Base-by-base conservation (phyloP, 2,113 vertebrate species). In the Rynchops niger region DNA sequence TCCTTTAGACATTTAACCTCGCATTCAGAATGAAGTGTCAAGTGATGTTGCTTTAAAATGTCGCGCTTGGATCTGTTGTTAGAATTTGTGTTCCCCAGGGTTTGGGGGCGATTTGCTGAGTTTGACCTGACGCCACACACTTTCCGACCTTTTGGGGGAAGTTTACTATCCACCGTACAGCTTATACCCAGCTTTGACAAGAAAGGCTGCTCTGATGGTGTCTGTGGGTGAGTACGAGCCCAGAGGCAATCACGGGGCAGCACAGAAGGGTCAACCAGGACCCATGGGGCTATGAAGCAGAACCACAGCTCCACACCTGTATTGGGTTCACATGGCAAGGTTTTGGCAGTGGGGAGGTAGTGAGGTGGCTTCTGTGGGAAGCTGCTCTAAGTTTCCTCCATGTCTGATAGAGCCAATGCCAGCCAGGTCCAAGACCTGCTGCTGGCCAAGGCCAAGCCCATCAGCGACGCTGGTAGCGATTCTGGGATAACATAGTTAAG, bases 381-480 rank as follows among this genome's bases (percentile, higher is more conserved):
- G 26, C 32, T 81, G 32, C 22, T 26, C 6, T 40, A 30, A 67
- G 34, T 22, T 65, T 55, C 29, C 23, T 9, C 29, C 3, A 3
- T 21, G 30, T 73, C 38, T 1, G 0, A 30, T 2, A 63, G 8
- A 45, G 26, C 16, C 49, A 38, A 7, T 6, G 34, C 34, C 58
- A 47, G 49, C 6, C 0, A 1, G 21, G 20, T 85, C 5, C 59
- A 55, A 11, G 27, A 47, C 49, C 38, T 1, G 0, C 69, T 0
- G 2, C 58, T 45, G 69, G 38, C 38, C 82, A 62, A 62, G 38
- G 56, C 16, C 1, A 2, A 73, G 56, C 30, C 34, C 20, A 43
- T 36, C 47, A 36, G 26, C 0, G 2, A 20, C 0, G 1, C 16
- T 32, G 38, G 16, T 34, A 55, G 34, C 0, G 0, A 49, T 27